A percentile compares a stretch with the other conserved stretches of the same genome.
phyloP scores from a whole-genome alignment of 2,113 vertebrate genomes.

The Psammodynastes pulverulentus region DNA sequence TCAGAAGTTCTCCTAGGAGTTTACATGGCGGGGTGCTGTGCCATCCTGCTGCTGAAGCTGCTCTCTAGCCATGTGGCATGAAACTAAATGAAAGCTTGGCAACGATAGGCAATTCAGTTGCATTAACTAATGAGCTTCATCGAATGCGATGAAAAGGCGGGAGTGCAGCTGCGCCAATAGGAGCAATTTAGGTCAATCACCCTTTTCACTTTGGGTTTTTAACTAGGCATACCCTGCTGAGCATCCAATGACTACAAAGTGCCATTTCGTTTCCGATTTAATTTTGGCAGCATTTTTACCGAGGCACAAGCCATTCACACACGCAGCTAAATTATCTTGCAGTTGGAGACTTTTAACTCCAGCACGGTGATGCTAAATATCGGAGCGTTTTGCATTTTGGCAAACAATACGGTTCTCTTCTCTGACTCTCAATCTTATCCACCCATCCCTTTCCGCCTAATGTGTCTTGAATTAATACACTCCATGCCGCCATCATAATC shows the following conservation, averaged over 20 bases:
- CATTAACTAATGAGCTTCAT: slow-evolving; percentile 72
- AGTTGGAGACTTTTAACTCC: slow-evolving; percentile 60
- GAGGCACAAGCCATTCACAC: slow-evolving; percentile 65
- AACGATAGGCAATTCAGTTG: slow-evolving; percentile 64
- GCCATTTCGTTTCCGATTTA: slow-evolving; percentile 70
- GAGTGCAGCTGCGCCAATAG: slow-evolving; percentile 68
- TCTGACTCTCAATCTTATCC: neutral
- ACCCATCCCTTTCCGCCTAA: slow-evolving; percentile 36
- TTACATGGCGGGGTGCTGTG: neutral
- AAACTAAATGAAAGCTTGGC: slow-evolving; percentile 52
- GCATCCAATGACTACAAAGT: slow-evolving; percentile 72
- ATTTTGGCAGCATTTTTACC: slow-evolving; percentile 69
- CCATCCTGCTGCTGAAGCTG: slow-evolving; percentile 24
- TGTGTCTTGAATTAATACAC: slow-evolving; percentile 63
- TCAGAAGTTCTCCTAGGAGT: slow-evolving; percentile 13
- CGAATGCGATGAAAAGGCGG: slow-evolving; percentile 59
- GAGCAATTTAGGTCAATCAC: slow-evolving; percentile 72
- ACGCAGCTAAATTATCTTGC: slow-evolving; percentile 67
- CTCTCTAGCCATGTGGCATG: slow-evolving; percentile 57
- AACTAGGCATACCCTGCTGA: slow-evolving; percentile 69
- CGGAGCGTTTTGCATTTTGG: slow-evolving; percentile 54
- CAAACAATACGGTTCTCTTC: slow-evolving; percentile 48
- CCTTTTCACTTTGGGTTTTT: slow-evolving; percentile 71
- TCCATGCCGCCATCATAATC: slow-evolving; percentile 49
- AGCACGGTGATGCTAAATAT: slow-evolving; percentile 57